These are phyloP conservation scores for Epizoanthus stellaris DNA, from an alignment of 92 coral and sea anemone species.

Conservation along the genomic window DNA sequence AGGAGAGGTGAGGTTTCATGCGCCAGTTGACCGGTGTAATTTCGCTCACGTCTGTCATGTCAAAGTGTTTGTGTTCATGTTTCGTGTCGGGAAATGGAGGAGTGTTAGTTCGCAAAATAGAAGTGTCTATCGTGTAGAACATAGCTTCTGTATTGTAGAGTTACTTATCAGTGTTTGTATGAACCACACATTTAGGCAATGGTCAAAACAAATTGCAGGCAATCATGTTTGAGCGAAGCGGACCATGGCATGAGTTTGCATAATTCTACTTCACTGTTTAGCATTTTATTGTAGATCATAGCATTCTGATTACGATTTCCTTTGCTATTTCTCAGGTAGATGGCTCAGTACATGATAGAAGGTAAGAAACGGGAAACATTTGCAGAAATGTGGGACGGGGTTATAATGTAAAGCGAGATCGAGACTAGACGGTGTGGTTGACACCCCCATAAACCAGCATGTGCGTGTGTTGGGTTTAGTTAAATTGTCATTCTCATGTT, in stretches of 20 bases:
- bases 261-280: conserved; percentile 26
- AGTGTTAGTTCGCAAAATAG: conserved; percentile 6
- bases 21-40: conserved; percentile 39
- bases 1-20: conserved; percentile 91
- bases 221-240: conserved; percentile 24
- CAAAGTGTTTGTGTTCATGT: conserved; percentile 56
- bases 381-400: background rate
- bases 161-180: conserved; percentile 29
- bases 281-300: conserved; percentile 25
- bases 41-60: conserved; percentile 48
- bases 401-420: conserved; percentile 6
- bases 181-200: conserved; percentile 31
- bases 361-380: conserved; percentile 54
- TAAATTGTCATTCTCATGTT: conserved; percentile 27
- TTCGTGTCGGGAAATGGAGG: conserved; percentile 17
- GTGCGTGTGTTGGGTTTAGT: conserved; percentile 36
- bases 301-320: conserved; percentile 9
- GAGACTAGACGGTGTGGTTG: conserved; percentile 19
- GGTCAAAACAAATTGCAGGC: conserved; percentile 31
- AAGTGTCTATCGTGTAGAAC: background rate
- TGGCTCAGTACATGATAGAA: conserved; percentile 78
- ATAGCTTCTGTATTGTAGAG: background rate
- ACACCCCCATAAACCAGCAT: conserved; percentile 58
- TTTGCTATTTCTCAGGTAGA: conserved; percentile 49
- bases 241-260: conserved; percentile 36